Base-by-base conservation (phyloP, 1,140 invertebrate genomes). In the Drosophila pruinosa region DNA sequence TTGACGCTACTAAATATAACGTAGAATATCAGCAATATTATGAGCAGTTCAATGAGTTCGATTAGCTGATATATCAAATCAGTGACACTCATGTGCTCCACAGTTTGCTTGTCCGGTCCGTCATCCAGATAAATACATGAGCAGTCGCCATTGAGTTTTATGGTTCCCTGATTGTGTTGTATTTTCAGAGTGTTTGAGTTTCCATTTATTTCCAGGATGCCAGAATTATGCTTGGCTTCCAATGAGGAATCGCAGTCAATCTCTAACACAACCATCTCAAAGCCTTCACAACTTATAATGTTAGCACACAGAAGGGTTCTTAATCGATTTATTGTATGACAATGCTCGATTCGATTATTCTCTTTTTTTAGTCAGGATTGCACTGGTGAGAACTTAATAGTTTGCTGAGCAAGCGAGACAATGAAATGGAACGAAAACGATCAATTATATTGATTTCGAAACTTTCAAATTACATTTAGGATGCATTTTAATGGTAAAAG, bases 361-460 rank as follows among this genome's bases (percentile, higher is more conserved):
- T 15, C 7, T 2, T 15, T 10, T 47, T 10, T n/a, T n/a, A n/a
- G 8, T 6, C 62, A 57, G 52, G 12, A 31, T 22, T 61, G 57
- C 43, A 61, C 15, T 36, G n/a, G 26, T 3, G 7, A 17, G 24
- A n/a, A 12, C n/a, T 10, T 3, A 0, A 0, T 6, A 21, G 4
- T 4, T 26, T 10, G 1, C 10, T 0, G 15, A 10, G 8, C 3
- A 8, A 8, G 12, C 3, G 41, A 10, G 48, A 64, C 50, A n/a
- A 10, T 26, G 31, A 6, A 54, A 70, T 70, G 24, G 10, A 70
- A 41, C 50, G n/a, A 14, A 45, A 62, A 59, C 43, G 1, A 22
- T n/a, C 26, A 62, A 36, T 63, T 10, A 28, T 36, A 70, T 70
- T 31, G 50, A 62, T 54, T 47, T 38, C 8, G 28, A 10, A 70